These are phyloP conservation scores for Slavum lentiscoides DNA, from an alignment of 2,888 invertebrate genomes.

Conservation along the genomic window DNA sequence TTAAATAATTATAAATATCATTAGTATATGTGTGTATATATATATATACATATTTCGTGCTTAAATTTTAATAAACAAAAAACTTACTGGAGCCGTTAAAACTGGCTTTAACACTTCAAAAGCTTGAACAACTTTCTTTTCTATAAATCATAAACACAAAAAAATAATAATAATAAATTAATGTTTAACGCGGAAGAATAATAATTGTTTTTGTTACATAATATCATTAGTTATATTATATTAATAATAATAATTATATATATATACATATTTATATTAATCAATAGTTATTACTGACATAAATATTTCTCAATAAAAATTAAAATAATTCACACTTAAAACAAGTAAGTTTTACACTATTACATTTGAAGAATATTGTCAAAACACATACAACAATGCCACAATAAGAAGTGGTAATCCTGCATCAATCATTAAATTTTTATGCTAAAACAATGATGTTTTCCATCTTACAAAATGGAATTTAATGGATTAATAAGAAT, in stretches of 20 bases:
- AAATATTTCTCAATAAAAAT: neutral
- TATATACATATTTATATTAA: neutral
- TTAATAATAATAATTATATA: neutral
- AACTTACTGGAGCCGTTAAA: constrained; percentile 40
- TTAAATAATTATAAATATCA: too few species aligned
- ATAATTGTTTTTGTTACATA: neutral
- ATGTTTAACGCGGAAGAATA: neutral
- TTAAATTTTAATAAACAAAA: neutral
- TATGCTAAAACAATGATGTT: neutral
- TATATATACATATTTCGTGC: neutral
- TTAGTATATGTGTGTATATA: too few species aligned
- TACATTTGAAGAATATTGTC: neutral
- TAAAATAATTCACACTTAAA: neutral
- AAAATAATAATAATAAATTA: neutral
- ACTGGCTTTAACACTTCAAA: constrained; percentile 20
- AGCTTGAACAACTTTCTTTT: constrained; percentile 29
- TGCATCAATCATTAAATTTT: too few species aligned
- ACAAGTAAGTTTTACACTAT: neutral
- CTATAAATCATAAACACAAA: constrained; percentile 5
- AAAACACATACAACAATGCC: too few species aligned
- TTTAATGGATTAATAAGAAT: too few species aligned
- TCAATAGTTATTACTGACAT: neutral
- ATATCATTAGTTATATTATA: too few species aligned
- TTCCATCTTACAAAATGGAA: neutral
- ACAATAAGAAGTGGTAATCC: too few species aligned